Evolutionary conservation across 2,113 vertebrate genomes (phyloP).

Genomic region (Clupea harengus): DNA sequence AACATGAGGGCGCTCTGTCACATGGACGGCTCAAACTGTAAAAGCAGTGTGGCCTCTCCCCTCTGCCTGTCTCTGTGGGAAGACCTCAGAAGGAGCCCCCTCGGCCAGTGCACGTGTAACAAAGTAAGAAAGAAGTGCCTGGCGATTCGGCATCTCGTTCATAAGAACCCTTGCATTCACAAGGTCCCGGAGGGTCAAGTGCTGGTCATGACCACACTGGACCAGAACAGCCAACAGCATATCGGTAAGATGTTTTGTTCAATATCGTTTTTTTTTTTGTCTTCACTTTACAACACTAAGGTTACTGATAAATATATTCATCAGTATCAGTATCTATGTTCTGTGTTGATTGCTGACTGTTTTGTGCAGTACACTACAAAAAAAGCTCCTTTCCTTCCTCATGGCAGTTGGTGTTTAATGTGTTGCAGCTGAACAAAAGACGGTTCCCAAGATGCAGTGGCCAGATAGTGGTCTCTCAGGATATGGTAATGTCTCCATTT

Average conservation of each 20-base stretch:
- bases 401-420: slow-evolving; percentile 27
- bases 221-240: neutral
- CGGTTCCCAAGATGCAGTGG: slow-evolving; percentile 66
- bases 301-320: neutral
- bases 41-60: neutral
- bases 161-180: slow-evolving; percentile 61
- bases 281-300: neutral
- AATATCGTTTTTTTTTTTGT: neutral
- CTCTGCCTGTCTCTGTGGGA: slow-evolving; percentile 56
- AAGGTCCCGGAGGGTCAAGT: slow-evolving; percentile 34
- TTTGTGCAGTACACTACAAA: neutral
- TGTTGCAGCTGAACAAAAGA: slow-evolving; percentile 63
- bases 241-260: neutral
- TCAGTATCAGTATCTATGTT: neutral
- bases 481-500: slow-evolving; percentile 62
- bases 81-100: slow-evolving; percentile 49
- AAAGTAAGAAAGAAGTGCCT: slow-evolving; percentile 55
- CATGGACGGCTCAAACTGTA: slow-evolving; percentile 43
- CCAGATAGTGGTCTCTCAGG: slow-evolving; percentile 66
- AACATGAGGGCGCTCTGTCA: slow-evolving; percentile 60
- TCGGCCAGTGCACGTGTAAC: slow-evolving; percentile 64
- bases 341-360: neutral
- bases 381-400: neutral
- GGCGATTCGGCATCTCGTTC: slow-evolving; percentile 60
- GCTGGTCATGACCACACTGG: neutral